Base-by-base conservation (phyloP, 2,888 invertebrate species). In the Meandrusa payeni region DNA sequence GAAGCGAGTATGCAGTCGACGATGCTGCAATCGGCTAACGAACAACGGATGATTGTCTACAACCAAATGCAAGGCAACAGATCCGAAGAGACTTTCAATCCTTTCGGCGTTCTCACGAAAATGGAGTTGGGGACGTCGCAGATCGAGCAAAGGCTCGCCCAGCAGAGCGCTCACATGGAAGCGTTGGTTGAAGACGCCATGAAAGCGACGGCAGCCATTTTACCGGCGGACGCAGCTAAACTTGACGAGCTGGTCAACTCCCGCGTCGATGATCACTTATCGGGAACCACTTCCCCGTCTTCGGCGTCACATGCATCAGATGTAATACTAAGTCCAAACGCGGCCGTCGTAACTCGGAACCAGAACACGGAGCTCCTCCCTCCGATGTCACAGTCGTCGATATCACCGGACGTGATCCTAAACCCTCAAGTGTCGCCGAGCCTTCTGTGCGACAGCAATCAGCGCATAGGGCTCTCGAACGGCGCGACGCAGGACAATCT, bases 341-440 rank as follows among this genome's bases (percentile, higher is more conserved):
- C 76, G 54, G 68, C 64, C 57, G 71, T 68, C 50, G 67, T 69
- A 42, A 67, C 76, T 2, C 59, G 85, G 0, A 64, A 67, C 22
- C 71, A 81, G 29, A 69, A 85, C 41, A 19, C 59, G 0, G 86
- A 50, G 56, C 82, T 64, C 60, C 82, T 68, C 2, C 49, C 62
- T n/a, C 54, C 66, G 3, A 59, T 59, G 68, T 68, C 68, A 20
- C 64, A 67, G 1, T 69, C 86, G 2, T 74, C 80, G 46, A 70
- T 89, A 5, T 76, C 89, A 0, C 79, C 90, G 1, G 91, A 92
- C 49, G 89, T 90, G 10, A 92, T 92, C 47, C 78, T 92, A 51
- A 91, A 92, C 73, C 81, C 90, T 3, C 88, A 89, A 39, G 86
- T 92, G 43, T 90, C 92, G 0, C 91, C 92, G 0, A 89, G 89